Evolutionary conservation across 2,797 vertebrate genomes (phyloP).

Genomic region (Mastacembelus armatus): DNA sequence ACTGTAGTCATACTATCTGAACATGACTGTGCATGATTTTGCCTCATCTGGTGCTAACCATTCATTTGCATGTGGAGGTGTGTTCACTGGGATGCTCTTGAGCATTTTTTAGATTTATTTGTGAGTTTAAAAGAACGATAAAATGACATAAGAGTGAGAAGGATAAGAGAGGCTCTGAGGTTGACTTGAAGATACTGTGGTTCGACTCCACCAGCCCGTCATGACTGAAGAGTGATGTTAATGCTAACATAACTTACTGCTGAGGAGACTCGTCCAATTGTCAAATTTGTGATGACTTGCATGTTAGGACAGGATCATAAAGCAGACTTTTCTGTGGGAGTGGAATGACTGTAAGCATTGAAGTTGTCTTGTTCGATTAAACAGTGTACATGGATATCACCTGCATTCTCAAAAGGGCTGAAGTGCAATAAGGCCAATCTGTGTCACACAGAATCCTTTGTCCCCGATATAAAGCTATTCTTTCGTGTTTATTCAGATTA

Average conservation of each 20-base stretch:
- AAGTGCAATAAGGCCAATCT: conserved; percentile 8
- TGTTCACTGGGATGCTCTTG: conserved; percentile 47
- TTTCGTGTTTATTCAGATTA: conserved; percentile 41
- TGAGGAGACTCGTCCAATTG: conserved; percentile 34
- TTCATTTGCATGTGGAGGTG: conserved; percentile 46
- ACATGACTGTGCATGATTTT: conserved; percentile 73
- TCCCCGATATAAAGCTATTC: conserved; percentile 1
- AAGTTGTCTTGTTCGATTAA: conserved; percentile 48
- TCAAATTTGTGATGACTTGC: conserved; percentile 54
- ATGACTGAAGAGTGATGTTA: conserved; percentile 26
- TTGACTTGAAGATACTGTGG: not conserved
- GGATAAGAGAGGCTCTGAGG: not conserved
- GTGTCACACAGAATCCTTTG: conserved; percentile 11
- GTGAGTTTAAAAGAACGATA: not conserved
- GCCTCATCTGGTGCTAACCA: conserved; percentile 41
- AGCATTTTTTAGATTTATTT: not conserved
- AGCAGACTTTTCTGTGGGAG: conserved; percentile 44
- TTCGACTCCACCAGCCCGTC: not conserved
- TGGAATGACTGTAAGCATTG: conserved; percentile 45
- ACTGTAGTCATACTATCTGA: conserved; percentile 40
- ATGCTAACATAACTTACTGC: conserved; percentile 33
- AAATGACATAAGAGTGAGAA: not conserved
- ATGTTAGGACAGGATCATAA: conserved; percentile 59
- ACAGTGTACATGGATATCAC: conserved; percentile 45
- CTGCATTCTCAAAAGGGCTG: conserved; percentile 43